These are phyloP conservation scores for Halictus rubicundus DNA, from an alignment of 1,140 invertebrate genomes.

Conservation along the genomic window DNA sequence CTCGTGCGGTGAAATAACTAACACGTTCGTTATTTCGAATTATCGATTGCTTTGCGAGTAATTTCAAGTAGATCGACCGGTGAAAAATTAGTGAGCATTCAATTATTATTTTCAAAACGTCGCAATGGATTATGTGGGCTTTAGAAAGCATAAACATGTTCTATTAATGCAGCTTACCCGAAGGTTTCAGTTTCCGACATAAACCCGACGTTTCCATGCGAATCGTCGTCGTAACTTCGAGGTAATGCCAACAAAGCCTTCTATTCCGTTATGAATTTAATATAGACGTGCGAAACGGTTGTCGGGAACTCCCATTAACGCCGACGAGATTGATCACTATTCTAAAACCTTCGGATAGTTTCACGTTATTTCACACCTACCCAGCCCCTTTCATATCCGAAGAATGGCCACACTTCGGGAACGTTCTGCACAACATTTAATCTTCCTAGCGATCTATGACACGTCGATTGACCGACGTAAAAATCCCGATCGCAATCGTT, in stretches of 20 bases:
- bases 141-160: background rate
- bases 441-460: constrained; percentile 27
- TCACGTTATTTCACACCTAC: constrained; percentile 26
- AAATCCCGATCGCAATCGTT: constrained; percentile 29
- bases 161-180: background rate
- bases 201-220: background rate
- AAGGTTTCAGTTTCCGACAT: background rate
- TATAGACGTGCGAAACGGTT: background rate
- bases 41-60: too few relatives aligned
- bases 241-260: background rate
- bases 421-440: constrained; percentile 4
- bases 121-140: too few relatives aligned
- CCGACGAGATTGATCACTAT: constrained; percentile 1
- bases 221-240: background rate
- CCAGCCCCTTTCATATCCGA: background rate
- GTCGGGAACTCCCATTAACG: background rate
- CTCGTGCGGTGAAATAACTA: background rate
- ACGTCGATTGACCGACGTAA: constrained; percentile 34
- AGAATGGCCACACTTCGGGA: background rate
- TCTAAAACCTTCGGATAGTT: background rate
- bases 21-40: too few relatives aligned
- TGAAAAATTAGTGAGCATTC: background rate
- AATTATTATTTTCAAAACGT: too few relatives aligned
- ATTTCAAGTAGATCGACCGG: too few relatives aligned
- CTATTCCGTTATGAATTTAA: background rate